Conservation (phyloP, 2,113 vertebrate genomes). For the Sceloporus undulatus region DNA sequence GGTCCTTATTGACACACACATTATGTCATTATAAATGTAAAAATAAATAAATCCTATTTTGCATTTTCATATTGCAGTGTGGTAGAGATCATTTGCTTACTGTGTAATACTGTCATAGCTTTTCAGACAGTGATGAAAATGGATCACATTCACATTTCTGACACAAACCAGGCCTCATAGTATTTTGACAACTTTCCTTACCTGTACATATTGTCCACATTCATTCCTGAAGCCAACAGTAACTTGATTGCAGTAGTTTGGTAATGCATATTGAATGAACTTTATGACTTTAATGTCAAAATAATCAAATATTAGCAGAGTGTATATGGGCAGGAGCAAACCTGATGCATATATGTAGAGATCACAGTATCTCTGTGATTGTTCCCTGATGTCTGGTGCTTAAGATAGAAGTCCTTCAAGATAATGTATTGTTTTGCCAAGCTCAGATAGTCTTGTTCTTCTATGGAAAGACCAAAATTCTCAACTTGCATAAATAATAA, state of each 20-base stretch:
- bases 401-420: neutral
- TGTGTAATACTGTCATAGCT: neutral
- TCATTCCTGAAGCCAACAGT: neutral
- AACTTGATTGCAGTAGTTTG: neutral
- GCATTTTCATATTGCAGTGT: neutral
- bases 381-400: slow-evolving; percentile 7
- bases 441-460: neutral
- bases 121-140: neutral
- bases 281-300: neutral
- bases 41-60: neutral
- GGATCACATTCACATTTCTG: neutral
- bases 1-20: neutral
- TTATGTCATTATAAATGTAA: neutral
- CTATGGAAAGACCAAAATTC: slow-evolving; percentile 5
- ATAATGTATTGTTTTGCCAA: slow-evolving; percentile 8
- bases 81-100: neutral
- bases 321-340: neutral
- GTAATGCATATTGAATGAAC: neutral
- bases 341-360: neutral
- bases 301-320: neutral
- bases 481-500: slow-evolving; percentile 3
- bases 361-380: neutral
- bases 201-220: neutral
- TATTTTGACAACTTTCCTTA: neutral
- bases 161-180: neutral